Evolutionary conservation across 2,888 invertebrate species (phyloP).

Genomic region (Rhabditophanes sp.): DNA sequence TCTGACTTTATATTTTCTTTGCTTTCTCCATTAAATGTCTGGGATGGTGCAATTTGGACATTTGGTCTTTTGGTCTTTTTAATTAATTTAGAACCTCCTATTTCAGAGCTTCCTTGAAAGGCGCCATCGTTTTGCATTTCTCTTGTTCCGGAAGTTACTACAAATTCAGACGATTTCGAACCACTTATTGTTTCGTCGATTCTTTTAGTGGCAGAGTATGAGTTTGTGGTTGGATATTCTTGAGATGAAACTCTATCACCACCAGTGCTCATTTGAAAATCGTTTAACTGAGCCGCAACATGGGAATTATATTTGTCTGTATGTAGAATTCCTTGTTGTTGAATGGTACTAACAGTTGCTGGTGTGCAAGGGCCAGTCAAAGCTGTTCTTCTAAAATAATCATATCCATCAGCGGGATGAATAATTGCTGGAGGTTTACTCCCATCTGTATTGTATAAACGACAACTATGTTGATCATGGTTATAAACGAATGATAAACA

Average conservation of each 20-base stretch:
- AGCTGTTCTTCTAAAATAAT: constrained; percentile 28
- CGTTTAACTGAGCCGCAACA: background rate
- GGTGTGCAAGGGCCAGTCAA: constrained; percentile 27
- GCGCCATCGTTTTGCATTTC: constrained; percentile 3
- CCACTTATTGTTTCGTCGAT: background rate
- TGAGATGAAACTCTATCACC: background rate
- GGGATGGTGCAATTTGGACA: too few relatives aligned
- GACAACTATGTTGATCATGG: constrained; percentile 27
- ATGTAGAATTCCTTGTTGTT: constrained; percentile 3
- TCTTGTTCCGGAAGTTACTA: background rate
- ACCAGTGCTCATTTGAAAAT: background rate
- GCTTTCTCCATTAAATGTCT: too few relatives aligned
- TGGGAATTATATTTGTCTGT: background rate
- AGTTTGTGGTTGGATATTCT: background rate
- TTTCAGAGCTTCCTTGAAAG: constrained; percentile 1
- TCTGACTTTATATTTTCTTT: too few relatives aligned
- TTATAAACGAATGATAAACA: constrained; percentile 37
- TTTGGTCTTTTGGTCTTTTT: background rate
- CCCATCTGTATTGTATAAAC: constrained; percentile 34
- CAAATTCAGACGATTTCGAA: background rate
- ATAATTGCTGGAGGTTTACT: constrained; percentile 31
- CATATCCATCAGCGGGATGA: constrained; percentile 33
- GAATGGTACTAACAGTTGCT: background rate
- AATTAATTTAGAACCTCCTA: background rate
- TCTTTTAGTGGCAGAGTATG: background rate